Percentiles rank a stretch among this genome's conserved stretches.
These are phyloP conservation scores for Melanostigma gelatinosum DNA, from an alignment of 2,113 vertebrate species.

Conservation along the genomic window DNA sequence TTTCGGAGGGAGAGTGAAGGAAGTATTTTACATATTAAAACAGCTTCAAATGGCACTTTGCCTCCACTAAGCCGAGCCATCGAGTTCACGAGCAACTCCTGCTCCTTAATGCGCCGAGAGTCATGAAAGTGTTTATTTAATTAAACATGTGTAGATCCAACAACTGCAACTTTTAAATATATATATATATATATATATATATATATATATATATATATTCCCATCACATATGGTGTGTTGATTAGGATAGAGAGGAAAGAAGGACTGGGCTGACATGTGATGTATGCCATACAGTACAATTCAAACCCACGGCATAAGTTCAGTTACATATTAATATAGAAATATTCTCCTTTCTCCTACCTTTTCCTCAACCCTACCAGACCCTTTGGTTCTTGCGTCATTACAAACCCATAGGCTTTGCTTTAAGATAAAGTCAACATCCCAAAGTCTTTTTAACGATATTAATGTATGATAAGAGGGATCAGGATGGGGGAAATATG, in stretches of 20 bases:
- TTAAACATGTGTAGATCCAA: constrained; percentile 3
- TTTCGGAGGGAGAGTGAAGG: constrained; percentile 53
- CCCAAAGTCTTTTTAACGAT: not conserved
- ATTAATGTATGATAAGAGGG: not conserved
- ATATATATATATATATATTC: not conserved
- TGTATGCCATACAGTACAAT: not conserved
- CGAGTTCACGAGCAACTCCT: constrained; percentile 41
- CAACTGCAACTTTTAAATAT: not conserved
- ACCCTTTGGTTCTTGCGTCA: not conserved
- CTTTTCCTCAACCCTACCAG: not conserved
- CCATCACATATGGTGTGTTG: not conserved
- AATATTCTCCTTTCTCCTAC: not conserved
- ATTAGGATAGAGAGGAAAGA: constrained; percentile 1
- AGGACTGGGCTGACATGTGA: not conserved
- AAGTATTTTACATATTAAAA: constrained; percentile 68
- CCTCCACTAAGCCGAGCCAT: constrained; percentile 25
- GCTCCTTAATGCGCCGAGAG: not conserved
- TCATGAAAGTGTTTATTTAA: constrained; percentile 13
- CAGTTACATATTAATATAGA: not conserved
- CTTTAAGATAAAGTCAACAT: not conserved
- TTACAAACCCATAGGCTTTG: not conserved
- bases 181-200: not conserved
- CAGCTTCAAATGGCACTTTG: constrained; percentile 44
- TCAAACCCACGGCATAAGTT: not conserved
- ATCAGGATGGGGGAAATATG: not conserved